Conservation (phyloP, 2,888 invertebrate genomes). For the Amphiduros pacificus region DNA sequence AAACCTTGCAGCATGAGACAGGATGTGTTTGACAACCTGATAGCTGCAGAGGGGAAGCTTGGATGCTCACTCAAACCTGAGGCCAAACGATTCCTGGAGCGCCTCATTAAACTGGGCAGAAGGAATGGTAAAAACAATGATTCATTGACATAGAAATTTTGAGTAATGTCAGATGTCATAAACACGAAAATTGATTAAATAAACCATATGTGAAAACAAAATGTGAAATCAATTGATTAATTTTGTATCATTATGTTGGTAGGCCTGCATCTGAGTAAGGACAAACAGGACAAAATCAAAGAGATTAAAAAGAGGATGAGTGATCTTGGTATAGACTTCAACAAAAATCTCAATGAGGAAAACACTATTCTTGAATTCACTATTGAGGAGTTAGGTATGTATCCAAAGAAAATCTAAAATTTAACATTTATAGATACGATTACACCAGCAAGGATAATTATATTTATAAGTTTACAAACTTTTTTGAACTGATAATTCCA, state of each 20-base stretch:
- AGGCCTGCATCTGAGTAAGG: constrained; percentile 61
- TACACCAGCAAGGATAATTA: no score
- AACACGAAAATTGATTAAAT: no score
- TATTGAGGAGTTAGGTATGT: constrained; percentile 56
- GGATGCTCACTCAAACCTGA: constrained; percentile 37
- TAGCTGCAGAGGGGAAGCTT: constrained; percentile 37
- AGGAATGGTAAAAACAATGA: constrained; percentile 62
- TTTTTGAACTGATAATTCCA: no score
- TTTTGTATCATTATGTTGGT: no score
- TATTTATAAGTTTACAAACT: no score
- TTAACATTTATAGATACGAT: no score
- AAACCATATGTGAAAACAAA: no score
- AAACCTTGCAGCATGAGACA: constrained; percentile 60
- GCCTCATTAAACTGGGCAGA: constrained; percentile 58
- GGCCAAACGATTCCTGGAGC: constrained; percentile 58
- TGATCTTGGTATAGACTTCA: constrained; percentile 60
- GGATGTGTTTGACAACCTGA: constrained; percentile 61
- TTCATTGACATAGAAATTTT: no score
- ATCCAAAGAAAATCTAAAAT: no score
- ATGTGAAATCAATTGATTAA: no score
- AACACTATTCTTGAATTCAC: constrained; percentile 60
- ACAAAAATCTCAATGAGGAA: constrained; percentile 61
- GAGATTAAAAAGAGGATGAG: constrained; percentile 60
- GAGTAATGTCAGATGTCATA: no score
- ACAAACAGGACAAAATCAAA: constrained; percentile 58